phyloP scores from a whole-genome alignment of 1,140 invertebrate species.

The Lepidurus arcticus region DNA sequence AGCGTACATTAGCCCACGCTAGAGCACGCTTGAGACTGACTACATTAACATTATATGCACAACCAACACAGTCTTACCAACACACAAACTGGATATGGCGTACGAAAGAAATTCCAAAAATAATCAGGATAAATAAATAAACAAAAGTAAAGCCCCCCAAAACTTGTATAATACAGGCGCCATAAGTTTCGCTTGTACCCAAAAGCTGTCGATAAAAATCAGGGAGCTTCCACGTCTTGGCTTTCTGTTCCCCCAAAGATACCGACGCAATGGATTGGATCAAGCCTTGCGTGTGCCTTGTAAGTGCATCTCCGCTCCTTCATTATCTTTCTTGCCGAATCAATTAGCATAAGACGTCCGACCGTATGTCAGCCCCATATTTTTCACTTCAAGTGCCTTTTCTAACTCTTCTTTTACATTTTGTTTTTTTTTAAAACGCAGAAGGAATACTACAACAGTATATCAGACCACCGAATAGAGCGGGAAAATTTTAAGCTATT shows the following conservation, averaged over 20 bases:
- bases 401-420: not conserved
- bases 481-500: no score
- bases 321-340: constrained; percentile 18
- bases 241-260: not conserved
- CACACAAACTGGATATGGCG: not conserved
- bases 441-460: no score
- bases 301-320: constrained; percentile 10
- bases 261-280: constrained; percentile 14
- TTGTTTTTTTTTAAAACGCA: not conserved
- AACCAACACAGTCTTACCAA: not conserved
- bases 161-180: not conserved
- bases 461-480: no score
- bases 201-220: constrained; percentile 10
- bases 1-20: constrained; percentile 20
- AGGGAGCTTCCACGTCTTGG: constrained; percentile 9
- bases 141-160: not conserved
- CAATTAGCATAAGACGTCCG: constrained; percentile 3
- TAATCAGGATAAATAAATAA: no score
- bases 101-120: not conserved
- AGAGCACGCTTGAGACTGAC: not conserved
- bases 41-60: constrained; percentile 16
- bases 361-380: not conserved
- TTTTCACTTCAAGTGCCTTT: not conserved
- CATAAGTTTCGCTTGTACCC: not conserved
- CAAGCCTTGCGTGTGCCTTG: constrained; percentile 12